Evolutionary conservation across 2,797 vertebrate genomes (phyloP), one percentile per base, ranked within the genome.

Genomic region (Enteromius anoplus): DNA sequence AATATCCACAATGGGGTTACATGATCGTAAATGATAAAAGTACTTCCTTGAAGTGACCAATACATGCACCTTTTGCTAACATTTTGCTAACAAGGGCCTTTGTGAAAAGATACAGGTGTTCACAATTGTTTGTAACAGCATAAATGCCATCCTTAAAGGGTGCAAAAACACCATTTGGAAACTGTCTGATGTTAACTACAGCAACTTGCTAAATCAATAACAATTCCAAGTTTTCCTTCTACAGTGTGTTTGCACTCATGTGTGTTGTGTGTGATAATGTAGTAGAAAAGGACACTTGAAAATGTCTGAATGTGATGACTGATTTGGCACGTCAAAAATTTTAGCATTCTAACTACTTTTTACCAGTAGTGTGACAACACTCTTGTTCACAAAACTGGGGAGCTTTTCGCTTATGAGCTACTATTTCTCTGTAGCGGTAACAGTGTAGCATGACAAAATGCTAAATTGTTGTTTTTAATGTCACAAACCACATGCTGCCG

Each of bases 141-240:
- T 29, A 68, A 21, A 68, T 40, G 34, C 9, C 19, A 1, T 32
- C 26, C 4, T 51, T 11, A 51, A 65, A 32, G 11, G 17, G 17
- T 11, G 29, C 4, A 51, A 72, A 72, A 51, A 51, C 4, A 19
- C 14, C 5, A 47, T 49, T 49, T 29, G 14, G 9, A 72, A 19
- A 49, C 5, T 21, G 69, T 1, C 4, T 15, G 92, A 91, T 91
- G 87, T 87, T 90, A 90, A 91, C 87, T 89, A 90, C 90, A 85
- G 91, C 90, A 94, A 91, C 91, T 93, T 91, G 89, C 92, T 93
- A 93, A 94, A 92, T 92, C 88, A 92, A 93, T 93, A 93, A 89
- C 90, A 92, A 93, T 93, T 94, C 91, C 86, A 92, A 91, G 40
- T 89, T 88, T 88, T 89, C 91, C 92, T 91, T 91, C 92, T 92